Evolutionary conservation across 2,113 vertebrate genomes (phyloP).

Genomic region (Stegostoma tigrinum): DNA sequence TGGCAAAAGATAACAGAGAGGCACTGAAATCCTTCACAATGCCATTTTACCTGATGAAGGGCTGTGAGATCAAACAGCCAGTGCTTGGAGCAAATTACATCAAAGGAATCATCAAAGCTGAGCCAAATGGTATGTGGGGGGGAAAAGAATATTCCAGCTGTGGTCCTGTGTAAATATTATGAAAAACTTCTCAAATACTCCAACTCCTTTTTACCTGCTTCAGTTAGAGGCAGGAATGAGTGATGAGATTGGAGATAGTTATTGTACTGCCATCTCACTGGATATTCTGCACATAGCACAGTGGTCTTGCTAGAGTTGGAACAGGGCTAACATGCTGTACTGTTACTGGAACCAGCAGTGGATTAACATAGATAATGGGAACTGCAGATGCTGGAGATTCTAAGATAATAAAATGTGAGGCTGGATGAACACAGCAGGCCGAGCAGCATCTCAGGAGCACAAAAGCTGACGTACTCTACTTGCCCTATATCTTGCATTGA

Average conservation of each 20-base stretch:
- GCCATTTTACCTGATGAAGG: slow-evolving; percentile 94
- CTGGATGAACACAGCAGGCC: too few relatives aligned
- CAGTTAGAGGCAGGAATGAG: neutral
- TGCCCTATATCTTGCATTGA: neutral
- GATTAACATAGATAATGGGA: too few relatives aligned
- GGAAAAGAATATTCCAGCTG: too few relatives aligned
- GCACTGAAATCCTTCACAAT: slow-evolving; percentile 89
- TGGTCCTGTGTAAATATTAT: neutral
- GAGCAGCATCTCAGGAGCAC: too few relatives aligned
- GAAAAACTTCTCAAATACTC: neutral
- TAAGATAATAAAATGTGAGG: too few relatives aligned
- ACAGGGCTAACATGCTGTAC: neutral
- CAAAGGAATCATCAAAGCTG: slow-evolving; percentile 77
- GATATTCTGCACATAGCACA: neutral
- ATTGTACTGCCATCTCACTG: neutral
- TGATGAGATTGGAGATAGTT: neutral
- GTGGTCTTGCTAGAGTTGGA: neutral
- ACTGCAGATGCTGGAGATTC: too few relatives aligned
- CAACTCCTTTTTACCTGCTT: neutral
- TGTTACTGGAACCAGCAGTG: neutral
- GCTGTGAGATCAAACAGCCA: slow-evolving; percentile 92
- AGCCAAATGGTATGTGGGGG: slow-evolving; percentile 70
- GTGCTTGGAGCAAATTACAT: slow-evolving; percentile 94
- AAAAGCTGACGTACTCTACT: too few relatives aligned
- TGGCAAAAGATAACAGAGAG: slow-evolving; percentile 76